Percentiles rank a stretch among this genome's conserved stretches.
These are phyloP conservation scores for Silurus asotus DNA, from an alignment of 2,113 vertebrate genomes.

Conservation along the genomic window DNA sequence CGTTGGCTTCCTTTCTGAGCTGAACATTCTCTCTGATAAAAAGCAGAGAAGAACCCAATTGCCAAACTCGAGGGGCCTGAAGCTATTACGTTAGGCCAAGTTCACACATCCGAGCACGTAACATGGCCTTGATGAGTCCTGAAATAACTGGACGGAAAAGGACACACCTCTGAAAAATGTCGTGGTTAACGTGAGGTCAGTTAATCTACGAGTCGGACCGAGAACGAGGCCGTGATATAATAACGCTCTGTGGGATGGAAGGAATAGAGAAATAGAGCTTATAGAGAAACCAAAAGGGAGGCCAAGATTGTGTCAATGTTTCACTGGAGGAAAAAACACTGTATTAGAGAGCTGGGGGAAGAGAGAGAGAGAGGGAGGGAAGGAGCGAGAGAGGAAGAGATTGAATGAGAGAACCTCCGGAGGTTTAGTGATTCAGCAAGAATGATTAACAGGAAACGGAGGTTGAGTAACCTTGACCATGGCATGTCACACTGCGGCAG, in stretches of 20 bases:
- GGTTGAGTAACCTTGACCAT: slow-evolving; percentile 67
- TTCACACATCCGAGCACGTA: not conserved
- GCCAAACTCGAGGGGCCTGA: slow-evolving; percentile 60
- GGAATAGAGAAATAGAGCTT: not conserved
- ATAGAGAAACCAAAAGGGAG: not conserved
- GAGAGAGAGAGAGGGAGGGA: not conserved
- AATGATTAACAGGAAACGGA: slow-evolving; percentile 79
- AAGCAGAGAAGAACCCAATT: slow-evolving; percentile 63
- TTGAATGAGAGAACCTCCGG: slow-evolving; percentile 66
- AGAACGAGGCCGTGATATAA: slow-evolving; percentile 8
- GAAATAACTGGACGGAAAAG: slow-evolving; percentile 27
- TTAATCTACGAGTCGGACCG: not conserved
- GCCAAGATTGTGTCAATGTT: slow-evolving; percentile 18
- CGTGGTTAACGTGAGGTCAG: slow-evolving; percentile 11
- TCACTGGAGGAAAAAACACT: not conserved
- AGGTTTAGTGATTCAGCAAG: slow-evolving; percentile 81
- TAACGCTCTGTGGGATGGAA: not conserved
- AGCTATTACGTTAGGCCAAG: slow-evolving; percentile 58
- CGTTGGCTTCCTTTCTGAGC: slow-evolving; percentile 57
- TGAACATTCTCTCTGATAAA: slow-evolving; percentile 61
- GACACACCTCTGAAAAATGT: slow-evolving; percentile 22
- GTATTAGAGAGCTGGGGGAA: slow-evolving; percentile 1
- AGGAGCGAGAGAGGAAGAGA: not conserved
- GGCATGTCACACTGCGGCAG: slow-evolving; percentile 18
- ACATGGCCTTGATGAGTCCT: slow-evolving; percentile 33